These are phyloP conservation scores for Eulithis testata DNA, from an alignment of 2,888 invertebrate genomes.

Conservation along the genomic window DNA sequence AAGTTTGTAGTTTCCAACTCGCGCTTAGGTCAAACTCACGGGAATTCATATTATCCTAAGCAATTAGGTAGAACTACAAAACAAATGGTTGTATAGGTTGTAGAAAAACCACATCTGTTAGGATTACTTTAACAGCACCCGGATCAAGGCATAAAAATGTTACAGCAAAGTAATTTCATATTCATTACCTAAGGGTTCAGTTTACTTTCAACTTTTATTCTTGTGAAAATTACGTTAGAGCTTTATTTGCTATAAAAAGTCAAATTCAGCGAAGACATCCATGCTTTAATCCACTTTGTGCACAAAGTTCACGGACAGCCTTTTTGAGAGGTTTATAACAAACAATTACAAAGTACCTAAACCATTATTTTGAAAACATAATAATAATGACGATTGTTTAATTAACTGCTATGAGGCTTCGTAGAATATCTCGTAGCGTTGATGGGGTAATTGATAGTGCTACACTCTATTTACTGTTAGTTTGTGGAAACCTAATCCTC, in stretches of 20 bases:
- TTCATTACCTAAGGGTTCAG: conserved; percentile 51
- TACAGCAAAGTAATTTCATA: conserved; percentile 52
- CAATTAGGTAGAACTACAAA: not conserved
- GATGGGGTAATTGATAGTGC: too few relatives aligned
- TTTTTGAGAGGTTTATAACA: conserved; percentile 20
- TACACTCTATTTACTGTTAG: too few relatives aligned
- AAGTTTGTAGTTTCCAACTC: not conserved
- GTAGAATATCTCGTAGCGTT: too few relatives aligned
- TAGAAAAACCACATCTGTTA: conserved; percentile 23
- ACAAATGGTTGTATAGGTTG: not conserved
- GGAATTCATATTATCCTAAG: not conserved
- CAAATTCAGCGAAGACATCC: conserved; percentile 46
- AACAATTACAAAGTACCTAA: conserved; percentile 17
- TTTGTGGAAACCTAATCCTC: too few relatives aligned
- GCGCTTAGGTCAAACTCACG: not conserved
- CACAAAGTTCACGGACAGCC: conserved; percentile 24
- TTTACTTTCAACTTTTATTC: conserved; percentile 52
- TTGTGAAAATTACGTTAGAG: conserved; percentile 53
- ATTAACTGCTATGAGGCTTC: too few relatives aligned
- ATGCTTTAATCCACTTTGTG: conserved; percentile 48
- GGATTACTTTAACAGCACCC: conserved; percentile 38
- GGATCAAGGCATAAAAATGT: conserved; percentile 48
- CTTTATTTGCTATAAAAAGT: conserved; percentile 52
- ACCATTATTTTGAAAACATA: conserved; percentile 8
- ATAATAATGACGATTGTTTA: not conserved